Evolutionary conservation across 2,797 vertebrate genomes (phyloP), one percentile per base, ranked within the genome.

Genomic region (Scarus forsteni): DNA sequence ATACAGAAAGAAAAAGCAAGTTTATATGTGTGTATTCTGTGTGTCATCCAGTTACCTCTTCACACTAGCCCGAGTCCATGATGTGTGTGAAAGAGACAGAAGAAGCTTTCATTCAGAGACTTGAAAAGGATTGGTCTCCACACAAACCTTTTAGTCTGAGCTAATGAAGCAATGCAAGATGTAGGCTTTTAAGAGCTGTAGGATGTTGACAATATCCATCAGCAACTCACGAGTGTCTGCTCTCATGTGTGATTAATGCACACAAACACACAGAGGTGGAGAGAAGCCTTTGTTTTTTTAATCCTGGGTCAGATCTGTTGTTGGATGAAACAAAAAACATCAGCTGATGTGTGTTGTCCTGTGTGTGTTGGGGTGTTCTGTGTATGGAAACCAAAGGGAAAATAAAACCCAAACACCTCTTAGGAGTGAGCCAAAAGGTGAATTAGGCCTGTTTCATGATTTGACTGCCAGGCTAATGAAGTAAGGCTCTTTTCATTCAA

Each of bases 241-340:
- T 39, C 35, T 13, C 18, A 38, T 46, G 40, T 57, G 42, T 43
- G 56, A 35, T 35, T 35, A 70, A 70, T 50, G n/a, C 55, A 60
- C 63, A 44, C 27, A 53, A 11, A 10, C 44, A 35, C 39, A 38
- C 48, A 59, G 60, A 39, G 27, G 19, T 62, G 39, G 52, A 60
- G n/a, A 44, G 16, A 16, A 35, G 12, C n/a, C 13, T 18, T 42
- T 62, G 60, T 61, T 62, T 56, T n/a, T 42, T 38, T 8, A 51
- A 19, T 12, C 38, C 18, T 34, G n/a, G 9, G 46, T 55, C 13
- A 49, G 53, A 12, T 44, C 58, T 83, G 67, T 86, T 81, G 53
- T 68, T 71, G 57, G 68, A 71, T 76, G 18, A 78, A 77, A 85
- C 69, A 79, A 15, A 62, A 77, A 73, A 49, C 49, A 73, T 70